Percentiles rank a stretch among this genome's conserved stretches.
Conservation (phyloP, 1,140 invertebrate species). For the Drosophila obscura region DNA sequence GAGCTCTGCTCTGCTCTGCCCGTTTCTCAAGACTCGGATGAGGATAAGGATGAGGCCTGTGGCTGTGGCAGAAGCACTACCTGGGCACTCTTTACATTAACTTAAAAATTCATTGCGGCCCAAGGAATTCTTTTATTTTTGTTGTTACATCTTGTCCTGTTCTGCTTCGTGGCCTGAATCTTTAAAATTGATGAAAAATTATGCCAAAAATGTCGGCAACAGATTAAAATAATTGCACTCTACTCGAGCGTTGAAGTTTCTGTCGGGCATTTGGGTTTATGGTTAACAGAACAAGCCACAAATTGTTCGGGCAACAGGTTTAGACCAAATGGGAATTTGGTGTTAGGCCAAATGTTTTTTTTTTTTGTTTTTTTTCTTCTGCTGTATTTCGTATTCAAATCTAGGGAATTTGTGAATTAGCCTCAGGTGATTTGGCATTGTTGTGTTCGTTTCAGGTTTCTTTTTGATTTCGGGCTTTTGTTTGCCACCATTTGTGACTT, state of each 20-base stretch:
- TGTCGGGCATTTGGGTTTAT: background rate
- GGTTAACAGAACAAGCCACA: slow-evolving; percentile 42
- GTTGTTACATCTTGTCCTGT: slow-evolving; percentile 25
- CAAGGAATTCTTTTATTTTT: slow-evolving; percentile 75
- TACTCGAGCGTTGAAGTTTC: slow-evolving; percentile 17
- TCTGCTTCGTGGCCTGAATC: slow-evolving; percentile 14
- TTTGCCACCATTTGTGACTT: slow-evolving; percentile 29
- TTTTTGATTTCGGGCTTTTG: background rate
- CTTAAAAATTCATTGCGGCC: slow-evolving; percentile 79
- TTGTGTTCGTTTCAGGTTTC: slow-evolving; percentile 32
- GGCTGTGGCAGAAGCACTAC: slow-evolving; percentile 4
- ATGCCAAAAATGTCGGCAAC: slow-evolving; percentile 71
- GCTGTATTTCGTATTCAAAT: slow-evolving; percentile 66
- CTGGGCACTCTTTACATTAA: slow-evolving; percentile 68
- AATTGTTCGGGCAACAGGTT: slow-evolving; percentile 70
- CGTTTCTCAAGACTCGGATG: background rate
- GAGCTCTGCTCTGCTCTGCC: slow-evolving; percentile 15
- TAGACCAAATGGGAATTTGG: slow-evolving; percentile 60
- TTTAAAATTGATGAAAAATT: slow-evolving; percentile 74
- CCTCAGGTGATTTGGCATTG: slow-evolving; percentile 68
- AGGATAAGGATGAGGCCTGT: slow-evolving; percentile 7
- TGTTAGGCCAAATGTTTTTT: slow-evolving; percentile 48
- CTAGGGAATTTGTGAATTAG: slow-evolving; percentile 70
- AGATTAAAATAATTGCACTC: slow-evolving; percentile 77
- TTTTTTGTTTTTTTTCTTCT: background rate